Percentiles rank a stretch among this genome's conserved stretches.
Conservation (phyloP, 2,888 invertebrate genomes). For the Pseudococcus viburni region DNA sequence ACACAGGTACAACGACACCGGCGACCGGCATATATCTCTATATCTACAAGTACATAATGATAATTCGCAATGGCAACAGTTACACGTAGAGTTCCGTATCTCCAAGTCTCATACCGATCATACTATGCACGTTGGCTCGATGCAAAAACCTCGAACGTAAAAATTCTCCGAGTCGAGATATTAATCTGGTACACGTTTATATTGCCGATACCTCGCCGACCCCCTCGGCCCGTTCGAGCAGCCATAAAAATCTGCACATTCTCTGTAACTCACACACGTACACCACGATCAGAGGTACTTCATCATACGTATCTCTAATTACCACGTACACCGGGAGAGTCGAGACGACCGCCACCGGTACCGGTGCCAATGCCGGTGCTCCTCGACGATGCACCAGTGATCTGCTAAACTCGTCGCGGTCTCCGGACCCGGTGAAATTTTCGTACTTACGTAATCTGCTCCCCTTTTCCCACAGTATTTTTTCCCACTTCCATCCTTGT, state of each 20-base stretch:
- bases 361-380: background rate
- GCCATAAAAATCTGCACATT: background rate
- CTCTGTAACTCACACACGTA: background rate
- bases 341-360: background rate
- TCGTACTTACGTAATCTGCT: background rate
- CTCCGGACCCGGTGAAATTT: background rate
- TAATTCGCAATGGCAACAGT: too few species aligned
- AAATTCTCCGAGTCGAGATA: background rate
- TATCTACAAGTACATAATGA: background rate
- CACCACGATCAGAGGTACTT: background rate
- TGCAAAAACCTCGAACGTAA: constrained; percentile 6
- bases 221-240: background rate
- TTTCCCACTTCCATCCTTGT: background rate
- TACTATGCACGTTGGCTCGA: background rate
- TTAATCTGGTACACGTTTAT: constrained; percentile 7
- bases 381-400: background rate
- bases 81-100: background rate
- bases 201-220: background rate
- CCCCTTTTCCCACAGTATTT: background rate
- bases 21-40: background rate
- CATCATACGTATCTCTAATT: background rate
- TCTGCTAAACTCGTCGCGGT: background rate
- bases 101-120: constrained; percentile 32
- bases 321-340: background rate
- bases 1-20: constrained; percentile 38